Evolutionary conservation across 2,113 vertebrate genomes (phyloP).

Genomic region (Reinhardtius hippoglossoides): DNA sequence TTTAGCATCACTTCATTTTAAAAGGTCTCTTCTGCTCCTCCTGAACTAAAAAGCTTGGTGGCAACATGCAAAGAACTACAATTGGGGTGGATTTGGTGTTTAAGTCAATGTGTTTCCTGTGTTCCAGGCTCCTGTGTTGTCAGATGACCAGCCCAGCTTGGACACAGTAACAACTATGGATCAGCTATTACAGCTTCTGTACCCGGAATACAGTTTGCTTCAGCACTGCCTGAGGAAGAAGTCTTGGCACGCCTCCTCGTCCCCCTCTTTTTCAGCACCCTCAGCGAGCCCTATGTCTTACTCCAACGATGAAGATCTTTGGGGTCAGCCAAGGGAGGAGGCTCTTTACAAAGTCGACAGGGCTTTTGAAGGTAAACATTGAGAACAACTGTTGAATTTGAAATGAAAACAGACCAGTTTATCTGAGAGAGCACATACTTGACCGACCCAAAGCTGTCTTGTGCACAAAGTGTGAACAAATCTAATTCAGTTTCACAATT

Average conservation of each 20-base stretch:
- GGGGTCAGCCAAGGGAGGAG: slow-evolving; percentile 59
- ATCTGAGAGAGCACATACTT: too few species aligned
- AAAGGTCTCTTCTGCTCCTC: too few species aligned
- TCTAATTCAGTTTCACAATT: too few species aligned
- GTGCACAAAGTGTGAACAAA: background rate
- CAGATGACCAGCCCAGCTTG: slow-evolving; percentile 61
- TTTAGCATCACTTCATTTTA: too few species aligned
- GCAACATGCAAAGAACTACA: background rate
- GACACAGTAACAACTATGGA: slow-evolving; percentile 69
- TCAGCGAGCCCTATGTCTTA: slow-evolving; percentile 36
- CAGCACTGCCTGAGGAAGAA: slow-evolving; percentile 75
- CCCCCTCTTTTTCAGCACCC: slow-evolving; percentile 45
- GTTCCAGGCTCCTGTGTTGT: slow-evolving; percentile 47
- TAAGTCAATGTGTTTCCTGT: background rate
- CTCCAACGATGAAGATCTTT: slow-evolving; percentile 41
- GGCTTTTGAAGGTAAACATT: slow-evolving; percentile 61
- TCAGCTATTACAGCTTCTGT: slow-evolving; percentile 72
- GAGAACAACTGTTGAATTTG: background rate
- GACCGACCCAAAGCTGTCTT: background rate
- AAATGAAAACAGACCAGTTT: background rate
- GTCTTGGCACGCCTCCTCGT: slow-evolving; percentile 46
- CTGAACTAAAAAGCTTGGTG: too few species aligned
- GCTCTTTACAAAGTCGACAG: slow-evolving; percentile 67
- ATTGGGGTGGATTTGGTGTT: background rate
- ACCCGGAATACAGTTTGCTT: slow-evolving; percentile 72